Conservation (phyloP, 2,888 invertebrate species). For the Sialis fuliginosa region DNA sequence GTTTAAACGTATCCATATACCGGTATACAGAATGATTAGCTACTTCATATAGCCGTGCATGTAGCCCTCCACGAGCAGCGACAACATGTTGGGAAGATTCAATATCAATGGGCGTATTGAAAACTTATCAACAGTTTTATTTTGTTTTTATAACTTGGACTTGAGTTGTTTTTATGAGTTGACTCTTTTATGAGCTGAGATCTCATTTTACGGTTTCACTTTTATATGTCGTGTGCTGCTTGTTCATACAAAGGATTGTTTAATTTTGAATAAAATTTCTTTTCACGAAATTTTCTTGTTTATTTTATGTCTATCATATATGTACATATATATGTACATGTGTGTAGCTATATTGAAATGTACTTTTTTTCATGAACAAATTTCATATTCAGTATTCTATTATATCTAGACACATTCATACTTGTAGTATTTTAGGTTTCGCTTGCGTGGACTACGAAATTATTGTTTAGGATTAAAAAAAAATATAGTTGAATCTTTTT, state of each 20-base stretch:
- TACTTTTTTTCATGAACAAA: too few relatives aligned
- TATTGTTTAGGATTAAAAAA: too few relatives aligned
- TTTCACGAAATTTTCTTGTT: too few relatives aligned
- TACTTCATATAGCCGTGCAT: background rate
- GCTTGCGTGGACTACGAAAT: too few relatives aligned
- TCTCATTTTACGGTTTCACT: background rate
- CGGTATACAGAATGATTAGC: background rate
- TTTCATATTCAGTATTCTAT: too few relatives aligned
- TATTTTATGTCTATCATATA: too few relatives aligned
- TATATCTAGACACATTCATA: too few relatives aligned
- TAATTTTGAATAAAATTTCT: background rate
- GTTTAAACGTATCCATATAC: background rate
- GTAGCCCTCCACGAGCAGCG: background rate
- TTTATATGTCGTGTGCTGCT: background rate
- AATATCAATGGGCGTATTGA: conserved; percentile 1
- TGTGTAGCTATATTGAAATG: too few relatives aligned
- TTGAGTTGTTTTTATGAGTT: conserved; percentile 1
- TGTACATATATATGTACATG: too few relatives aligned
- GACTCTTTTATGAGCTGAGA: conserved; percentile 1
- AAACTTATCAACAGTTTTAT: background rate
- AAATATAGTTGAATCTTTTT: too few relatives aligned
- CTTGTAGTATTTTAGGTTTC: too few relatives aligned
- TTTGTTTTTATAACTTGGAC: background rate
- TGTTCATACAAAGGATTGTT: background rate
- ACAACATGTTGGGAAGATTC: background rate